Conservation (phyloP, 2,888 invertebrate genomes). For the Netelia melanura region DNA sequence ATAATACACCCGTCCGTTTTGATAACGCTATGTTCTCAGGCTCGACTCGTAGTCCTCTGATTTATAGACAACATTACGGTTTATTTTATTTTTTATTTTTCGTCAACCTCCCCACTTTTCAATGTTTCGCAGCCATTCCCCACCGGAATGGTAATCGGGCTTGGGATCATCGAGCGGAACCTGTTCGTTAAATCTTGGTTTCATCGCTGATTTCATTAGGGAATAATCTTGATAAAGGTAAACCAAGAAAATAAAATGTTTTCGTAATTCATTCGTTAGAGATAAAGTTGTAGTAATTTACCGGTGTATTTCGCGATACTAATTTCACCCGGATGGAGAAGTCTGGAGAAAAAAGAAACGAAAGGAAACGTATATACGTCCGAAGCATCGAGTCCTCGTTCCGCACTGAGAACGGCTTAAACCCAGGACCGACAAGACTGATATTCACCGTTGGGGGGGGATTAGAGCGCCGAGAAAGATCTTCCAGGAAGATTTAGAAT, state of each 20-base stretch:
- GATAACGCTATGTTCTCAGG: conserved; percentile 17
- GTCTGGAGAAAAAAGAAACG: neutral
- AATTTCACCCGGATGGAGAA: conserved; percentile 13
- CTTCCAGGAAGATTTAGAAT: conserved; percentile 37
- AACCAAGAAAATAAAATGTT: too few relatives aligned
- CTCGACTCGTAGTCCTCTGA: conserved; percentile 7
- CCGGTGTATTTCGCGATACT: conserved; percentile 6
- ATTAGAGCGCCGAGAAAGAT: conserved; percentile 50
- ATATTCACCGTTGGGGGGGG: conserved; percentile 33
- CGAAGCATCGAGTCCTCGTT: conserved; percentile 12
- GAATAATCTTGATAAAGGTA: neutral
- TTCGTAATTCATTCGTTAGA: too few relatives aligned
- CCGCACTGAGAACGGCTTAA: neutral
- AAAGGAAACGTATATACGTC: neutral
- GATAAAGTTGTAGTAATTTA: neutral
- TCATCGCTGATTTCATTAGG: neutral
- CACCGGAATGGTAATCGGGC: neutral
- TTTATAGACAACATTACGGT: conserved; percentile 31
- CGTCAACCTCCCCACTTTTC: neutral
- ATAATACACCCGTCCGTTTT: conserved; percentile 59
- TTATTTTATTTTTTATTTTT: neutral
- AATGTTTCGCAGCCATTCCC: too few relatives aligned
- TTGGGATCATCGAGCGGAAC: neutral
- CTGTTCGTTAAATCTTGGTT: neutral
- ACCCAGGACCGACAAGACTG: conserved; percentile 34